Percentiles rank a stretch among this genome's conserved stretches.
phyloP scores from a whole-genome alignment of 64 coral and sea anemone genomes.

The Acropora yongei region DNA sequence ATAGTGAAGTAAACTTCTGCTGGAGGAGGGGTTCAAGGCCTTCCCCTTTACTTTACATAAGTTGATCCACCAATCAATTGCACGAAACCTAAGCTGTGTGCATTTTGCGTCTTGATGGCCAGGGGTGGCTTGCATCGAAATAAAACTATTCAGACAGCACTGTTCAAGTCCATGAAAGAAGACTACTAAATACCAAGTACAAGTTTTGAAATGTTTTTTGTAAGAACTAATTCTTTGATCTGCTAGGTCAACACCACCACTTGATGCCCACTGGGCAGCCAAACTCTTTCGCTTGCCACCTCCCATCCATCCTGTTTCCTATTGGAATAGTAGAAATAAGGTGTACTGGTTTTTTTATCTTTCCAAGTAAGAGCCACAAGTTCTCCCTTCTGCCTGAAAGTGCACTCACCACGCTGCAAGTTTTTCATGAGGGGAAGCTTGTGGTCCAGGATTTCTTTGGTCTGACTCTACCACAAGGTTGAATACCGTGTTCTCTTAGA shows the following conservation, averaged over 20 bases:
- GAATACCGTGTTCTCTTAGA: constrained; percentile 33
- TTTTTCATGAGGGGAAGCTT: constrained; percentile 3
- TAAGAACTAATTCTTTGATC: constrained; percentile 25
- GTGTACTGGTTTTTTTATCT: constrained; percentile 42
- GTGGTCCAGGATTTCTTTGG: constrained; percentile 35
- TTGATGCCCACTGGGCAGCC: constrained; percentile 11
- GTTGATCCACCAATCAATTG: constrained; percentile 34
- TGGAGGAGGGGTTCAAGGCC: background rate
- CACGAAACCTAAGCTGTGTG: constrained; percentile 24
- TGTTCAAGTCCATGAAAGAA: constrained; percentile 40
- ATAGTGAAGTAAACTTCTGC: constrained; percentile 27
- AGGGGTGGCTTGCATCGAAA: constrained; percentile 18
- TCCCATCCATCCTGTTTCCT: background rate
- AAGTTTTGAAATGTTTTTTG: constrained; percentile 40
- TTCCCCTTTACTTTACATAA: background rate
- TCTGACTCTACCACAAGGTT: constrained; percentile 50
- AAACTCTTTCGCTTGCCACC: constrained; percentile 29
- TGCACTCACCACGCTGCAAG: background rate
- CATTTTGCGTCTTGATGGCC: background rate
- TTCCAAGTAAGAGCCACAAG: constrained; percentile 30
- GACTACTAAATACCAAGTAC: constrained; percentile 20
- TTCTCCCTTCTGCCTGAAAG: constrained; percentile 28
- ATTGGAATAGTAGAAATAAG: constrained; percentile 41
- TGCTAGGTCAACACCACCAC: constrained; percentile 25
- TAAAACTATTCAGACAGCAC: constrained; percentile 33